Percentiles rank a stretch among this genome's conserved stretches.
Evolutionary conservation across 2,888 invertebrate genomes (phyloP).

Genomic region (Pherbina coryleti): DNA sequence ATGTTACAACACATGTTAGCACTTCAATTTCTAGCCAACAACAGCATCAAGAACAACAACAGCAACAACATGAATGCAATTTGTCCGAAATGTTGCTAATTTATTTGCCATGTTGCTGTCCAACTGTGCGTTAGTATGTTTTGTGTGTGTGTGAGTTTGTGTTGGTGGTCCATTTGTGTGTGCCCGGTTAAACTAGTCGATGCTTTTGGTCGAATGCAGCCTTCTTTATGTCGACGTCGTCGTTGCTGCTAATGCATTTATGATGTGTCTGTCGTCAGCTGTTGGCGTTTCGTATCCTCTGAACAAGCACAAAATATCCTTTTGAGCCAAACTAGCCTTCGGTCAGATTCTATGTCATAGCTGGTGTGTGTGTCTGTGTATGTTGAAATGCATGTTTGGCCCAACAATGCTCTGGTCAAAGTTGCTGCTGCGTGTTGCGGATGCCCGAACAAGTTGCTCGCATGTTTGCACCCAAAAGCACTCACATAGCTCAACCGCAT

Average conservation of each 20-base stretch:
- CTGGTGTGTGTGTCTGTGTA: not conserved
- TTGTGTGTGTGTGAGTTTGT: not conserved
- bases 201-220: not conserved
- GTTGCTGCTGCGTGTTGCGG: constrained; percentile 1
- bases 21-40: constrained; percentile 37
- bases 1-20: constrained; percentile 48
- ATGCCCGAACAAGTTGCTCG: constrained; percentile 2
- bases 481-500: not conserved
- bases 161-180: not conserved
- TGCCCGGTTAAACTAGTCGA: constrained; percentile 8
- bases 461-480: not conserved
- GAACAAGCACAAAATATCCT: constrained; percentile 19
- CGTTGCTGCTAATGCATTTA: constrained; percentile 62
- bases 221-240: not conserved
- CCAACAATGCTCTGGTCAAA: not conserved
- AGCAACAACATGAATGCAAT: constrained; percentile 44
- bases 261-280: constrained; percentile 65
- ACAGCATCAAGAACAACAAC: constrained; percentile 7
- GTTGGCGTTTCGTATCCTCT: constrained; percentile 45
- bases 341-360: not conserved
- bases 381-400: not conserved
- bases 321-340: not conserved
- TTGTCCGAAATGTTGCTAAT: constrained; percentile 66
- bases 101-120: constrained; percentile 65
- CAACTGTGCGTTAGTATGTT: constrained; percentile 59